Percentiles rank a stretch among this genome's conserved stretches.
Conservation (phyloP, 2,797 vertebrate species). For the Phoebastria nigripes region DNA sequence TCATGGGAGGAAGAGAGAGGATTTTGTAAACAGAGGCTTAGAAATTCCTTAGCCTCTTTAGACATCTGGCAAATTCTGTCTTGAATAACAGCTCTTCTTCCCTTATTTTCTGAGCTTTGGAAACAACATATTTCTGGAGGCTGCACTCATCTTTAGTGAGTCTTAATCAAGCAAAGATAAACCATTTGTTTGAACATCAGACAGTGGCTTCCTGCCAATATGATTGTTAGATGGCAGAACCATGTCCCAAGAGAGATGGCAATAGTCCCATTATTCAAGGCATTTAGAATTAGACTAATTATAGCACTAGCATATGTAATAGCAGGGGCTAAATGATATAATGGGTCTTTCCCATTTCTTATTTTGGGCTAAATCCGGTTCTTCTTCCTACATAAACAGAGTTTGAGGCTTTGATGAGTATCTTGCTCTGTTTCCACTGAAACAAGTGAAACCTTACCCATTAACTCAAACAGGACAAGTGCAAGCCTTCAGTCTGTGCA, state of each 20-base stretch:
- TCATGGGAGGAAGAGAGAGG: conserved; percentile 26
- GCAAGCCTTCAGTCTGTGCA: neutral
- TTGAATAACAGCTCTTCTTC: conserved; percentile 53
- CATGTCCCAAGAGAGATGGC: neutral
- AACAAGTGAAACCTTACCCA: neutral
- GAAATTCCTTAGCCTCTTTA: conserved; percentile 68
- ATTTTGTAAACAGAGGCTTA: conserved; percentile 78
- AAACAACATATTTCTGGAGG: conserved; percentile 63
- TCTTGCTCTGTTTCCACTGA: neutral
- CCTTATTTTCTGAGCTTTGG: conserved; percentile 47
- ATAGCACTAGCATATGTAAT: neutral
- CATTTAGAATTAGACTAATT: conserved; percentile 9
- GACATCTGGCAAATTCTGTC: conserved; percentile 68
- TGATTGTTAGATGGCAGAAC: neutral
- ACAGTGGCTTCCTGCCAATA: neutral
- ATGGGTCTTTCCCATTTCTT: neutral
- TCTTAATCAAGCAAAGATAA: conserved; percentile 49
- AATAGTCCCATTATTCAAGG: neutral
- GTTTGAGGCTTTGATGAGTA: neutral
- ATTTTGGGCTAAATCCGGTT: neutral
- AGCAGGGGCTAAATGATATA: neutral
- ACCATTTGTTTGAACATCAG: conserved; percentile 35
- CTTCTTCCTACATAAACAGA: neutral
- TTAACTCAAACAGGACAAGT: neutral
- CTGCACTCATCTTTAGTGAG: neutral